A percentile compares a stretch with the other conserved stretches of the same genome.
Conservation (phyloP, 2,113 vertebrate species). For the Meles meles region DNA sequence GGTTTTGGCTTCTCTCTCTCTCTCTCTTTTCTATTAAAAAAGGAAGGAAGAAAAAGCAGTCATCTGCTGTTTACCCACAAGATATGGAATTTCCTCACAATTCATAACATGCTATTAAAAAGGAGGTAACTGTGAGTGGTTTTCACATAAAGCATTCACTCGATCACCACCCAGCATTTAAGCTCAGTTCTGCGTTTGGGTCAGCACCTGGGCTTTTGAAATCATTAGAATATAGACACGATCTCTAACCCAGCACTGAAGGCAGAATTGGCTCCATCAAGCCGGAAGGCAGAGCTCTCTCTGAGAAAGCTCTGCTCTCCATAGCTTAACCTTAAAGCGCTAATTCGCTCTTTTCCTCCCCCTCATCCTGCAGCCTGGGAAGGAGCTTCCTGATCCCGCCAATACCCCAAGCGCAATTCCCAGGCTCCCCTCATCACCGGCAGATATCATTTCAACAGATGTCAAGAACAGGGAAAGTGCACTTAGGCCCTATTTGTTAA, state of each 20-base stretch:
- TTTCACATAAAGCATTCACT: constrained; percentile 2
- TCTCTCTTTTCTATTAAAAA: constrained; percentile 29
- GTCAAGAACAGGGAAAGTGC: constrained; percentile 84
- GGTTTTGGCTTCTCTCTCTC: constrained; percentile 30
- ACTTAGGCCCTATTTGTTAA: constrained; percentile 87
- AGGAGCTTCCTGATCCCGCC: constrained; percentile 73
- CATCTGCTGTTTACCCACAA: constrained; percentile 64
- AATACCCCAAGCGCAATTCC: constrained; percentile 78
- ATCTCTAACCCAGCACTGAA: constrained; percentile 27
- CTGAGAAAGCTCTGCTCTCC: constrained; percentile 42
- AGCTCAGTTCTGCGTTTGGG: neutral
- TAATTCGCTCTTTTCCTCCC: constrained; percentile 62
- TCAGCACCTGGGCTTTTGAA: constrained; percentile 19
- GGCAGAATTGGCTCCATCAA: constrained; percentile 26
- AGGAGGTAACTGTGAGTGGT: constrained; percentile 8
- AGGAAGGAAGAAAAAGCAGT: neutral
- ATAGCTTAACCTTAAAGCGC: constrained; percentile 64
- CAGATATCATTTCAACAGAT: constrained; percentile 86
- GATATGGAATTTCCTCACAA: constrained; percentile 49
- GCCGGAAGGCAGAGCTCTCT: constrained; percentile 36
- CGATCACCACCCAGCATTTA: neutral
- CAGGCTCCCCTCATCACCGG: constrained; percentile 69
- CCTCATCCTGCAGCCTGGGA: constrained; percentile 64
- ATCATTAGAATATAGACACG: neutral
- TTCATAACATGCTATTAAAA: constrained; percentile 46